Evolutionary conservation across 92 coral and sea anemone genomes (phyloP), one percentile per base, ranked within the genome.

Genomic region (Epizoanthus stellaris): DNA sequence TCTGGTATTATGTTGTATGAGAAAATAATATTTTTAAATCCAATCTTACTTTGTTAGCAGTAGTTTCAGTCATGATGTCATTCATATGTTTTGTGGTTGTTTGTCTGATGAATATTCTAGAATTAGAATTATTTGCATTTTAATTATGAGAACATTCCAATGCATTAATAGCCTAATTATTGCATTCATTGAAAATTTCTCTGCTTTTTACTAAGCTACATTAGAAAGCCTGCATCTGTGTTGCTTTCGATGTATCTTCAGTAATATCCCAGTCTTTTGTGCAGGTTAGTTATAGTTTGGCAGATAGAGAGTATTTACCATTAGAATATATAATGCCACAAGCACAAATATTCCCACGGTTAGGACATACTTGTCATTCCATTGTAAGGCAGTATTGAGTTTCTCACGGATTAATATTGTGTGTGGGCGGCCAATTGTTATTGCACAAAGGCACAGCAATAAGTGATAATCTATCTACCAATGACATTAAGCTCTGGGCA

Each of bases 61-160:
- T 8, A 71, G 21, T 45, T 15, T 21, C 30, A 43, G 56, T 45
- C 76, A 62, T 79, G 83, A 79, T 42, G 83, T 61, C 83, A 63
- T 79, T 10, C 47, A 42, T 11, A 47, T 47, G 9, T 11, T 47
- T 47, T 47, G 54, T 47, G 54, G 9, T 11, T 47, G 54, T 47
- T 47, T 47, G 54, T 47, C 54, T 47, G 11, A 47, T 47, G 11
- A 47, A 47, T 11, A 47, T 47, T 47, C 9, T 47, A 47, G 54
- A 47, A 47, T 47, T 47, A 47, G 2, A 47, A 47, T 47, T 47
- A 79, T 63, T 79, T 79, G 60, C 71, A 79, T 42, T 79, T n/a
- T 39, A 62, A 63, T 8, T 42, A 79, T 79, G 83, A 15, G 49
- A 79, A 79, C 83, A 79, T 79, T 79, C 83, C 83, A 62, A 39